A percentile compares a stretch with the other conserved stretches of the same genome.
Conservation (phyloP, 2,797 vertebrate genomes). For the Megalops cyprinoides region DNA sequence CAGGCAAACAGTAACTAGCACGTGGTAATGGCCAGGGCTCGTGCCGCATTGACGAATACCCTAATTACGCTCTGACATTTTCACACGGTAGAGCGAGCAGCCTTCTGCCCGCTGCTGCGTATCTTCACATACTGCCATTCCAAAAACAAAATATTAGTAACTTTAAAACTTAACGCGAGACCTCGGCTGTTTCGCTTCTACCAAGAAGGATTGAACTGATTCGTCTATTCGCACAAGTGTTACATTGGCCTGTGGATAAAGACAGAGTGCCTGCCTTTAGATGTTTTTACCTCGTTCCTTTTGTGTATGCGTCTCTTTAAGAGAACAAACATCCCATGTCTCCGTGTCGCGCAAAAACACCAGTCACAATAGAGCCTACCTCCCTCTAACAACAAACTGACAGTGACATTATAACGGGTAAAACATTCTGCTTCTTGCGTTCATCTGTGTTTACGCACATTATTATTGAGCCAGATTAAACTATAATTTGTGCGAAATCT, state of each 20-base stretch:
- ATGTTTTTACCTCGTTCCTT: too few relatives aligned
- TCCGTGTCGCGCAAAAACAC: too few relatives aligned
- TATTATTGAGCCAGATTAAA: too few relatives aligned
- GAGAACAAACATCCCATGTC: too few relatives aligned
- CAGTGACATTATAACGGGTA: neutral
- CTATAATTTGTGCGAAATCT: too few relatives aligned
- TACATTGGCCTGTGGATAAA: too few relatives aligned
- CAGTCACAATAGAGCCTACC: neutral
- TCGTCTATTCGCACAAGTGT: too few relatives aligned
- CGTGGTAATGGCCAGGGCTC: constrained; percentile 55
- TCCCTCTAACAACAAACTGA: neutral
- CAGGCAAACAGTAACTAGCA: constrained; percentile 53
- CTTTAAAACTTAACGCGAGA: too few relatives aligned
- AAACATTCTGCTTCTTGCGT: neutral
- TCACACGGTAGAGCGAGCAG: neutral
- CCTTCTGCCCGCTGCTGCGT: neutral
- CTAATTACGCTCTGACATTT: constrained; percentile 75
- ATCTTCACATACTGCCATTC: constrained; percentile 31
- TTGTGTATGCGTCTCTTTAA: too few relatives aligned
- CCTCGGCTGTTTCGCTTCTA: too few relatives aligned
- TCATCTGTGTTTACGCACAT: neutral
- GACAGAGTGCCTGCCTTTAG: too few relatives aligned
- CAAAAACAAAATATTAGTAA: constrained; percentile 23
- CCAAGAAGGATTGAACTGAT: too few relatives aligned
- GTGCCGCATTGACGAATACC: constrained; percentile 56